These are phyloP conservation scores for Crotalus tigris DNA, from an alignment of 2,113 vertebrate species.

Conservation along the genomic window DNA sequence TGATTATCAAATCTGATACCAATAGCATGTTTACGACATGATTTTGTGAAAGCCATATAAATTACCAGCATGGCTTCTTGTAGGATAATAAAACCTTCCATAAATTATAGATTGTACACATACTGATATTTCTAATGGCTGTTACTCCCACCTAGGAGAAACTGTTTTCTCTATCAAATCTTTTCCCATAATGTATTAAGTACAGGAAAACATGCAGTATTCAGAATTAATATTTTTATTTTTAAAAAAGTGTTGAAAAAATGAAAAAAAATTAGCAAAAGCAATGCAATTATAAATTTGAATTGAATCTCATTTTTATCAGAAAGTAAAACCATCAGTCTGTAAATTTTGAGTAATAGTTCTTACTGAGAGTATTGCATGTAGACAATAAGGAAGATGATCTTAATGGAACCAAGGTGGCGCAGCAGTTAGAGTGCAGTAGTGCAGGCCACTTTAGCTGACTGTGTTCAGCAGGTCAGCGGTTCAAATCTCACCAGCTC, in stretches of 20 bases:
- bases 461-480: no score
- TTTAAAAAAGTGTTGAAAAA: not conserved
- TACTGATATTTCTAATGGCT: not conserved
- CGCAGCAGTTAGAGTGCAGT: no score
- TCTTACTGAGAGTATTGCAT: not conserved
- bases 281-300: not conserved
- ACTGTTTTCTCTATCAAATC: not conserved
- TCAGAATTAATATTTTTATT: not conserved
- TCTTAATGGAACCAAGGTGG: not conserved
- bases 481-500: no score
- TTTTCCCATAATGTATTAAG: not conserved
- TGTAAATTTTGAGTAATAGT: not conserved
- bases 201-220: not conserved
- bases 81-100: not conserved
- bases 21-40: not conserved
- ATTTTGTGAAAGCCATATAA: not conserved
- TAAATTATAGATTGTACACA: not conserved
- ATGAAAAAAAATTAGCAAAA: not conserved
- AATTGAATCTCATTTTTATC: not conserved
- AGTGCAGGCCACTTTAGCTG: no score
- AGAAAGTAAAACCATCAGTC: not conserved
- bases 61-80: not conserved
- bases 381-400: not conserved
- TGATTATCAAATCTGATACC: not conserved
- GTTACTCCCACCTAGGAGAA: not conserved